Evolutionary conservation across 2,113 vertebrate genomes (phyloP), one percentile per base, ranked within the genome.

Genomic region (Calyptomena viridis): DNA sequence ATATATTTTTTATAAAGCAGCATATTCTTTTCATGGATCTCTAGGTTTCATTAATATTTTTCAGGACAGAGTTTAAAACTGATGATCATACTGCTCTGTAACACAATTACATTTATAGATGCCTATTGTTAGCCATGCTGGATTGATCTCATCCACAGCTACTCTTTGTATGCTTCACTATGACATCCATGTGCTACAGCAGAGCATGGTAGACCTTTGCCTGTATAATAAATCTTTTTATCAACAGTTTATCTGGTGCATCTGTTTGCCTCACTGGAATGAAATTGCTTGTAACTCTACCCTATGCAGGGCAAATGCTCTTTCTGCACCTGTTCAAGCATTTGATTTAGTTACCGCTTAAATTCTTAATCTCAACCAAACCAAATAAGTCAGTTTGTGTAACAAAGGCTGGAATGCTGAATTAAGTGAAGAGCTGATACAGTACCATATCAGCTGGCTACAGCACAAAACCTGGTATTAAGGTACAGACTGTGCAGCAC

Each of bases 271-370:
- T 96, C 83, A 49, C 78, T 69, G 86, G 67, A 90, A 73, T 79
- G 33, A 87, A 85, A 83, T 77, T 62, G 55, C 85, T 90, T 82
- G 92, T 93, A 96, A 96, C 60, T 82, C 52, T 95, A 95, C 40
- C 77, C 78, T 35, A n/a, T 25, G 15, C 2, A 84, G 19, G 11
- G 60, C 56, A 74, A 86, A 85, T 42, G 86, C 20, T 68, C 89
- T 71, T 87, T 95, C 91, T 92, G 83, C 93, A 95, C 94, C 94
- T 94, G 87, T 95, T 94, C 79, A n/a, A 25, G 66, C 58, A n/a
- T 50, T 91, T 93, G 44, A 55, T 90, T 88, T 92, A 81, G 62
- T 90, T 37, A 53, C 67, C 66, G 87, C 87, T 84, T 76, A 40
- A 93, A 85, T 84, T 87, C 85, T 74, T 94, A 68, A 96, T 84